phyloP scores from a whole-genome alignment of 2,888 invertebrate species.

The Agrotis exclamationis region DNA sequence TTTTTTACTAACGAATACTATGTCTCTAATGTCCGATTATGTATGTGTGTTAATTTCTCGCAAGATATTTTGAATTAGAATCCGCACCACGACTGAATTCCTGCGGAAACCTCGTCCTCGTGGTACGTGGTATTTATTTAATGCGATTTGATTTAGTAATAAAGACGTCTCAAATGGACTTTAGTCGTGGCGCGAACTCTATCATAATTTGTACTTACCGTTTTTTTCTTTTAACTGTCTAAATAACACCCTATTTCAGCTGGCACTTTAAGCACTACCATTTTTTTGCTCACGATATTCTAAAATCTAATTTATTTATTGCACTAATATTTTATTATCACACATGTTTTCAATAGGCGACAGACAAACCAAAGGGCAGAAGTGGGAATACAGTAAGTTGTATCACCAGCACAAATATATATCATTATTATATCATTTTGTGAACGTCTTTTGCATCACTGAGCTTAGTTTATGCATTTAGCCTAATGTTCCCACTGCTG shows the following conservation, averaged over 20 bases:
- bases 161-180: no score
- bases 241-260: conserved; percentile 17
- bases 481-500: not conserved
- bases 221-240: conserved; percentile 2
- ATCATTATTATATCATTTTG: conserved; percentile 20
- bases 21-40: not conserved
- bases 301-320: conserved; percentile 12
- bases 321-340: conserved; percentile 46
- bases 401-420: conserved; percentile 11
- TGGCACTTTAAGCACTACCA: conserved; percentile 1
- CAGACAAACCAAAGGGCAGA: conserved; percentile 35
- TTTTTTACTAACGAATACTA: not conserved
- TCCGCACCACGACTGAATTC: no score
- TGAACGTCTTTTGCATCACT: conserved; percentile 21
- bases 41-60: not conserved
- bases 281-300: conserved; percentile 3
- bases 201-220: not conserved
- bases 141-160: no score
- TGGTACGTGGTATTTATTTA: no score
- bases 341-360: conserved; percentile 53
- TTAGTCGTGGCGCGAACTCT: no score
- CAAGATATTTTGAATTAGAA: no score
- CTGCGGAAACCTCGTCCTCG: no score
- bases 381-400: conserved; percentile 47
- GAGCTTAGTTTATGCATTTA: no score